phyloP scores from a whole-genome alignment of 2,888 invertebrate species.

The Drosophila colorata region DNA sequence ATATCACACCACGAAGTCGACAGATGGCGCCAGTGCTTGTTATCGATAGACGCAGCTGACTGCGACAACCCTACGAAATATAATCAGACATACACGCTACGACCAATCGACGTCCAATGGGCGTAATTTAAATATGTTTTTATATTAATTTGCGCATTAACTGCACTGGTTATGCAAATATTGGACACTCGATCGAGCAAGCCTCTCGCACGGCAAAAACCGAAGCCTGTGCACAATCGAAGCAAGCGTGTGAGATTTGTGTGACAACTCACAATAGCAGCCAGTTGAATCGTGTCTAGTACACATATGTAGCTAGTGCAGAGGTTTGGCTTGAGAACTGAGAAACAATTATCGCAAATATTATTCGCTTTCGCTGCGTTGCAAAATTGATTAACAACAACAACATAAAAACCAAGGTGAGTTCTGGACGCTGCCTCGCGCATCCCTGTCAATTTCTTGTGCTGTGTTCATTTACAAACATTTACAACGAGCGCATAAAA shows the following conservation, averaged over 20 bases:
- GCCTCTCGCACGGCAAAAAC: neutral
- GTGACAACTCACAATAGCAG: slow-evolving; percentile 58
- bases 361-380: slow-evolving; percentile 59
- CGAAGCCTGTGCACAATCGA: slow-evolving; percentile 11
- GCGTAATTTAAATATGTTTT: slow-evolving; percentile 9
- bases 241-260: slow-evolving; percentile 46
- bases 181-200: neutral
- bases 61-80: slow-evolving; percentile 27
- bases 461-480: slow-evolving; percentile 27
- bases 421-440: slow-evolving; percentile 24
- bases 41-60: slow-evolving; percentile 29
- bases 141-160: slow-evolving; percentile 9
- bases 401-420: slow-evolving; percentile 57
- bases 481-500: slow-evolving; percentile 28
- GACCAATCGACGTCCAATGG: slow-evolving; percentile 25
- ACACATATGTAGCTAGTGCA: slow-evolving; percentile 46
- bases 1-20: neutral
- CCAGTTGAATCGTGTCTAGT: slow-evolving; percentile 60
- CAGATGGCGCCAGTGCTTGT: slow-evolving; percentile 8
- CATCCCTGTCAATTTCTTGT: slow-evolving; percentile 13
- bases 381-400: slow-evolving; percentile 54
- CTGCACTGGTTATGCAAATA: neutral
- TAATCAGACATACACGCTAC: slow-evolving; percentile 38
- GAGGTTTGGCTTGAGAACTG: slow-evolving; percentile 59
- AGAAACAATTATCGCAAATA: slow-evolving; percentile 69